Evolutionary conservation across 2,113 vertebrate genomes (phyloP), one percentile per base, ranked within the genome.

Genomic region (Eudyptes chrysolophus): DNA sequence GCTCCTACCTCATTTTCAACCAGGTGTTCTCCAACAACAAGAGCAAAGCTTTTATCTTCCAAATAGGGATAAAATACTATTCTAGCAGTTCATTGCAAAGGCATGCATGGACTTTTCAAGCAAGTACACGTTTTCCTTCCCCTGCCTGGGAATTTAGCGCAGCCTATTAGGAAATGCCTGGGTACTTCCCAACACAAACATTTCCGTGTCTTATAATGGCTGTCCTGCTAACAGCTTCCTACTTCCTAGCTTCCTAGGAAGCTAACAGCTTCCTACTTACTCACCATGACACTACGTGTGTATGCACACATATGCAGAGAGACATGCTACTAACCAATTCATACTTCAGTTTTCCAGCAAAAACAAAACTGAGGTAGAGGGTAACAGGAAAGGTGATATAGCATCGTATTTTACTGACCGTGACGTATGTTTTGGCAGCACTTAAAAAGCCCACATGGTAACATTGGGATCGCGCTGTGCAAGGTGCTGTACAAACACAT

Each of bases 21-120:
- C 40, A 81, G 44, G 46, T 57, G 91, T 95, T 69, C 74, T 92
- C 86, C 48, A 74, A 90, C 25, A 91, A 70, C 42, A 61, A 91
- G 72, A 96, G 42, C 14, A 54, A 96, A 64, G 65, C 81, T 94
- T 96, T 97, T 87, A 68, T 93, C 86, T 96, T 72, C 72, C 83
- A 82, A 58, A 48, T 12, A 65, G 44, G 44, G 30, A 93, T 74
- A 66, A 97, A 95, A 96, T 51, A 82, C 66, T 42, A 29, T 49
- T 32, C n/a, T 66, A 95, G 80, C 42, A 87, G 87, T 51, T 95
- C 77, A 75, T 86, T 95, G 77, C 81, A 84, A 66, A 87, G 76
- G 55, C n/a, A 55, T 2, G 26, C n/a, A 64, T 3, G 6, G 62
- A 74, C 52, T 93, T 92, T 85, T 70, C 74, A 80, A 94, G 38